Conservation (phyloP, 2,113 vertebrate species). For the Neotragus moschatus region DNA sequence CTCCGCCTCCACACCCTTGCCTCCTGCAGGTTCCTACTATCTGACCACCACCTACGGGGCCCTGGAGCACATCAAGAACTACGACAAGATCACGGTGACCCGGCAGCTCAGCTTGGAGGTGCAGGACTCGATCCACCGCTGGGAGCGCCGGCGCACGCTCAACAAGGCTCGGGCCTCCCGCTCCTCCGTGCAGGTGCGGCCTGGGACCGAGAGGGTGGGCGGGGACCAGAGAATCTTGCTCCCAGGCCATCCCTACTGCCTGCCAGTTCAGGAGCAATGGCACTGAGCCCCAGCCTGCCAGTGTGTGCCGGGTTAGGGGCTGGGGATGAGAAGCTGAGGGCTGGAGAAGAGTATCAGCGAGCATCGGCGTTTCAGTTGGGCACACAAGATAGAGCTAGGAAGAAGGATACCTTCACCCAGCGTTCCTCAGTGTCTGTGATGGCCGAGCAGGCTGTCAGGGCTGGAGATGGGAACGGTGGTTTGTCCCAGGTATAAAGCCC, state of each 20-base stretch:
- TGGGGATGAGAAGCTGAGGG: background rate
- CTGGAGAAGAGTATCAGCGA: background rate
- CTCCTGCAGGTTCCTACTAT: conserved; percentile 91
- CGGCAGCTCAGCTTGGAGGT: conserved; percentile 93
- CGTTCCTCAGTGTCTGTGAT: rapidly evolving
- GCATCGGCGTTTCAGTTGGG: background rate
- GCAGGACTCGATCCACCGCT: conserved; percentile 97
- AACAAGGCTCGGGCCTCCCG: conserved; percentile 89
- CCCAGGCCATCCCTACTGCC: background rate
- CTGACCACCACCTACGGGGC: conserved; percentile 96
- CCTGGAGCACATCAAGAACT: conserved; percentile 95
- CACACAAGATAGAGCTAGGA: background rate
- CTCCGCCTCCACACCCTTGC: conserved; percentile 78
- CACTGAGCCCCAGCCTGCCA: background rate
- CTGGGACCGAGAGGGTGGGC: rapidly evolving
- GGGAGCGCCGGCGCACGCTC: conserved; percentile 93
- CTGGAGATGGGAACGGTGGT: background rate
- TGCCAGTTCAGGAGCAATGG: background rate
- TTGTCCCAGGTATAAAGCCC: background rate
- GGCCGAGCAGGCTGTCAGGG: background rate
- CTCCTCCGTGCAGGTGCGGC: conserved; percentile 88
- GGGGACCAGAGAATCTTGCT: rapidly evolving
- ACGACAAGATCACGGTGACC: conserved; percentile 91
- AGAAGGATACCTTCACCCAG: background rate
- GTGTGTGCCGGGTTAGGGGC: background rate